These are phyloP conservation scores for Melieria omissa DNA, from an alignment of 2,888 invertebrate genomes.

Conservation along the genomic window DNA sequence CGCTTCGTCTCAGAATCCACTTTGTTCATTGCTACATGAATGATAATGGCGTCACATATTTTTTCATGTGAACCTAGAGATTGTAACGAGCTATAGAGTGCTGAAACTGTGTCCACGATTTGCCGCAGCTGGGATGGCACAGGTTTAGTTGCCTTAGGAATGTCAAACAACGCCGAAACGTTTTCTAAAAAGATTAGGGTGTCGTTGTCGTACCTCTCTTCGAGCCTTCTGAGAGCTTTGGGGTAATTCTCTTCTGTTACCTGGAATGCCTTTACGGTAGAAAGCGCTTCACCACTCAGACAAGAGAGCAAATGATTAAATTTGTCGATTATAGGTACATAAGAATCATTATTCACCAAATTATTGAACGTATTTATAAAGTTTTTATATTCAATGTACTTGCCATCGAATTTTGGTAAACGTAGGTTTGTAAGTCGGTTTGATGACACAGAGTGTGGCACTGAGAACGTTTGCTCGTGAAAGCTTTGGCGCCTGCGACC, in stretches of 20 bases:
- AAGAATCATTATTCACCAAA: no score
- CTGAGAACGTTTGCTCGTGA: no score
- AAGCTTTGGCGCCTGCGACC: background rate
- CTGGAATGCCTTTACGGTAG: no score
- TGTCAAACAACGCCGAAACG: slow-evolving; percentile 28
- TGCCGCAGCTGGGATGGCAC: slow-evolving; percentile 25
- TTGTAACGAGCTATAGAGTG: slow-evolving; percentile 30
- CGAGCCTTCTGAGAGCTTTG: no score
- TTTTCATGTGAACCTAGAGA: slow-evolving; percentile 30
- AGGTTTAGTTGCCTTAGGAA: slow-evolving; percentile 25
- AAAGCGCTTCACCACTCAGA: no score
- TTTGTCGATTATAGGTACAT: no score
- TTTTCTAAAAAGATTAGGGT: slow-evolving; percentile 15
- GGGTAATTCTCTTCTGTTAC: no score
- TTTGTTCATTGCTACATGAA: slow-evolving; percentile 31
- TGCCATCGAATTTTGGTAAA: slow-evolving; percentile 33
- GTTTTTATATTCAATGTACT: slow-evolving; percentile 34
- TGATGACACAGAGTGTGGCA: no score
- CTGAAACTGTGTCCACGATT: slow-evolving; percentile 33
- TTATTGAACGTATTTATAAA: slow-evolving; percentile 7
- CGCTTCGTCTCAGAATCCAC: slow-evolving; percentile 30
- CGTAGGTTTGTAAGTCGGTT: slow-evolving; percentile 17
- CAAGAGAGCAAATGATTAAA: no score
- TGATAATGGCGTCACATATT: no score
- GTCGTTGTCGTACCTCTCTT: no score